phyloP scores from a whole-genome alignment of 1,140 invertebrate species.

The Procambarus virginalis region DNA sequence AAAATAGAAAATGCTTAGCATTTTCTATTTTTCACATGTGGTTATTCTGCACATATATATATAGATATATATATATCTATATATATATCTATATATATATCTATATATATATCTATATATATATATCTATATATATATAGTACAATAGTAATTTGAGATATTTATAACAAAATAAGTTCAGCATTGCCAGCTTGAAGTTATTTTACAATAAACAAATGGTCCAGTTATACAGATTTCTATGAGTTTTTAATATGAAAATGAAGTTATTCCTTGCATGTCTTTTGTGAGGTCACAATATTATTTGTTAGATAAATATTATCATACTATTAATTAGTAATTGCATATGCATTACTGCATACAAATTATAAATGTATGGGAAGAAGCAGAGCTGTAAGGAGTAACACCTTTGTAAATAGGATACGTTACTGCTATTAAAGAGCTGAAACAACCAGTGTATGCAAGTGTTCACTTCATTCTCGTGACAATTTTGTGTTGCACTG shows the following conservation, averaged over 20 bases:
- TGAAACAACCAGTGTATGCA: neutral
- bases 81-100: no score
- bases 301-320: neutral
- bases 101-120: no score
- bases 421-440: neutral
- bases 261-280: neutral
- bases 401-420: neutral
- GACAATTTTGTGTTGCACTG: neutral
- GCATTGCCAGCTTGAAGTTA: slow-evolving; percentile 21
- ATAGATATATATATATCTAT: no score
- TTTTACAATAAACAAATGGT: slow-evolving; percentile 22
- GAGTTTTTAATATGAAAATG: neutral
- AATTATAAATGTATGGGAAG: neutral
- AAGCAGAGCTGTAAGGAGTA: neutral
- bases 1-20: no score
- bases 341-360: neutral
- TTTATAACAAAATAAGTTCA: neutral
- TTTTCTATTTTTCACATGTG: no score
- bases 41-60: no score
- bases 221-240: slow-evolving; percentile 5
- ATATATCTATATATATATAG: no score
- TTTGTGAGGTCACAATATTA: neutral
- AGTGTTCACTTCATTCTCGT: neutral
- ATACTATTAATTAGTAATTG: neutral
- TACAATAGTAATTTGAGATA: neutral